Base-by-base conservation (phyloP, 1,140 invertebrate species). In the Drosophila lowei region DNA sequence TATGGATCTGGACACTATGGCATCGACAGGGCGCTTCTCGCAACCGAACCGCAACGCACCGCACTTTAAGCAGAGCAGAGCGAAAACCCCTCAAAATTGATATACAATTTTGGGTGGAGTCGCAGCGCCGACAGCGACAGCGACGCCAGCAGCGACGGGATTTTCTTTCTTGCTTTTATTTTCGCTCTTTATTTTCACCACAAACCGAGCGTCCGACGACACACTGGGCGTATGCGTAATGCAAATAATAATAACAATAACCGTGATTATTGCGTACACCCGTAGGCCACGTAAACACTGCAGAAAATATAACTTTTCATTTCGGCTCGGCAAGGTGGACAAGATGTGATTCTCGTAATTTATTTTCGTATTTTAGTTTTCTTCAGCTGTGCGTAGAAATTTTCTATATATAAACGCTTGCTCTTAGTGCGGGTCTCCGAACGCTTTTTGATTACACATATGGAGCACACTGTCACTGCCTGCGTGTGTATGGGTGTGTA, bases 381-480 rank as follows among this genome's bases (percentile, higher is more conserved):
- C 72, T 75, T 83, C 79, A 85, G 83, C 83, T 71, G 79, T 81
- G 85, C 88, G 88, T 88, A 72, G 47, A 89, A 68, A 77, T 90
- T 90, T 90, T 90, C 89, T 90, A 90, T 90, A 90, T 90, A 90
- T 90, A 90, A 90, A 90, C 83, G 57, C 72, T 67, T 75, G 72
- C 72, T 77, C 74, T 64, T 77, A 64, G 74, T 57, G 68, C 68
- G 73, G 72, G 62, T 70, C 16, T 63, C 77, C 72, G 79, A 70
- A 57, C 64, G 78, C 62, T 72, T 50, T 59, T 85, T 85, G 72
- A 80, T 89, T 89, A 84, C 76, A 84, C 84, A 88, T 89, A 88
- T 89, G 79, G 78, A 77, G 79, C 74, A 77, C 84, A 89, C 74
- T 75, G 71, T 72, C 71, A 70, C 75, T 57, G 47, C 57, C 16